Evolutionary conservation across 1,140 invertebrate genomes (phyloP), one percentile per base, ranked within the genome.

Genomic region (Leptoteleia sp.): DNA sequence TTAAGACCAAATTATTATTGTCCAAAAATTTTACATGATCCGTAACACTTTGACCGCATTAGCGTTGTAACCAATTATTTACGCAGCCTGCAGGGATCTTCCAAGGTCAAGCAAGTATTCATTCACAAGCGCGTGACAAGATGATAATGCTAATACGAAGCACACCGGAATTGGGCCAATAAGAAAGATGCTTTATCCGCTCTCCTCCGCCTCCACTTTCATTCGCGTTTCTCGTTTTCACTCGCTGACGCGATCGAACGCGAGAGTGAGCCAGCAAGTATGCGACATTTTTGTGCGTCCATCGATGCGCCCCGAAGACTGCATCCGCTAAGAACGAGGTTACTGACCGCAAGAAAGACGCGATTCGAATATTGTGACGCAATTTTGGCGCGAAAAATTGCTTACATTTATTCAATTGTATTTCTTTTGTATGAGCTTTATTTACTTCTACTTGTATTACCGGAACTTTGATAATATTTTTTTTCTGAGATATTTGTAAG

Each of bases 211-310:
- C 76, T 70, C 22, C 70, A 79, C 76, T 73, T 79, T 78, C 75
- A 67, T 72, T 79, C 45, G 54, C 76, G 35, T 75, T 79, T 75
- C 76, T 79, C 70, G 70, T 75, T 79, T 79, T 79, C 77, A 79
- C 77, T 72, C 50, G 19, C 54, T 59, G 64, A 57, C 57, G 48
- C 57, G 43, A 79, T 75, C 50, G 70, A 79, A 79, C 70, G 70
- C 65, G 76, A 79, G 76, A 79, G 76, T 79, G 59, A 79, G 76
- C 64, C 25, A 79, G 52, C 76, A 61, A 79, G 64, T 75, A 67
- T 17, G 50, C 43, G 50, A 75, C 65, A 75, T 79, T 79, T 79
- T 75, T 75, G 65, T 43, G 59, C 59, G 59, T 59, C 16, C 43
- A 15, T 65, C 43, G 50, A 61, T 61, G 65, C 50, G 59, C 25